Percentiles rank a stretch among this genome's conserved stretches.
These are phyloP conservation scores for Platycheirus albimanus DNA, from an alignment of 2,888 invertebrate genomes.

Conservation along the genomic window DNA sequence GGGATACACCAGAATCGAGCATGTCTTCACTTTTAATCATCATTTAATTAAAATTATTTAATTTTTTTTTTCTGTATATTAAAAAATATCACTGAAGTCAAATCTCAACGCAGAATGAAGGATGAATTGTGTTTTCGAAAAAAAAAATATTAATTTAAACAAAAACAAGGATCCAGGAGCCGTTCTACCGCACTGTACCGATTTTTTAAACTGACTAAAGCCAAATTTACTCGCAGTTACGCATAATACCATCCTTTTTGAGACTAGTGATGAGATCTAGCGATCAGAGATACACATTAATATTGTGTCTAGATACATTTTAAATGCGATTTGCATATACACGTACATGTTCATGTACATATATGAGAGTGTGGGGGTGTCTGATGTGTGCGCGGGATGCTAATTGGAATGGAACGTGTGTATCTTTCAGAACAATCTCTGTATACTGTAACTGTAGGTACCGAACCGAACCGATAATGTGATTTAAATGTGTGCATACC, in stretches of 20 bases:
- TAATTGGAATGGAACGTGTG: conserved; percentile 65
- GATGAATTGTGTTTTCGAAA: too few relatives aligned
- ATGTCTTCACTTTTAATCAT: conserved; percentile 82
- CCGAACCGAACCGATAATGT: background rate
- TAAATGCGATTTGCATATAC: conserved; percentile 44
- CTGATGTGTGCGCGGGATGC: conserved; percentile 46
- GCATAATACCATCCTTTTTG: conserved; percentile 64
- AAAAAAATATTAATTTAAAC: conserved; percentile 9
- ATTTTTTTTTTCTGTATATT: background rate
- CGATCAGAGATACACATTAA: conserved; percentile 42
- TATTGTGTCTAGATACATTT: conserved; percentile 37
- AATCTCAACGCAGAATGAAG: conserved; percentile 26
- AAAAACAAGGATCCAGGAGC: conserved; percentile 24
- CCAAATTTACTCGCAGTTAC: conserved; percentile 47
- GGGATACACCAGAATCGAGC: conserved; percentile 76
- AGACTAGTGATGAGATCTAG: conserved; percentile 47
- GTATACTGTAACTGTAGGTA: background rate
- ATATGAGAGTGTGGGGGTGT: conserved; percentile 40
- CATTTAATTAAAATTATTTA: conserved; percentile 1
- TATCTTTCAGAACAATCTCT: conserved; percentile 28
- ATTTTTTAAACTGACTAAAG: conserved; percentile 70
- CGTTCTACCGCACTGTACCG: conserved; percentile 54
- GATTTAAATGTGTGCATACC: conserved; percentile 5
- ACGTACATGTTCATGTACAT: too few relatives aligned
- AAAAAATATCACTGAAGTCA: conserved; percentile 14